Evolutionary conservation across 2,888 invertebrate species (phyloP).

Genomic region (Drosophila monieri): DNA sequence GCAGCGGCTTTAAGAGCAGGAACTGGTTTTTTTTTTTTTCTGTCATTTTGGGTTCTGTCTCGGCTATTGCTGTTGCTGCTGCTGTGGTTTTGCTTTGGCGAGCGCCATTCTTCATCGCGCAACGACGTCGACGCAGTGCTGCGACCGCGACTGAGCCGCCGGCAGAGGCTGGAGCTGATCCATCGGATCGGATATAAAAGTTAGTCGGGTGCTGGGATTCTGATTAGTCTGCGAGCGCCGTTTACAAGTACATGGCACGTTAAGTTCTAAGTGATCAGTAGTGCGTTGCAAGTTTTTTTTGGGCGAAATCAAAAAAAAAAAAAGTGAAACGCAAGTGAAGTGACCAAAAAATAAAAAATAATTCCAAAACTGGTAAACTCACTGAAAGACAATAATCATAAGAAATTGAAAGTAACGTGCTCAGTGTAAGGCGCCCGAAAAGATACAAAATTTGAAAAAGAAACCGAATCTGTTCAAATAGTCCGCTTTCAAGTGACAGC

Average conservation of each 20-base stretch:
- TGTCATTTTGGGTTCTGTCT: conserved; percentile 33
- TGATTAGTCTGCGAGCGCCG: conserved; percentile 82
- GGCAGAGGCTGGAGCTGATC: conserved; percentile 23
- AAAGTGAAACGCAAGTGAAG: conserved; percentile 53
- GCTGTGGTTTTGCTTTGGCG: background rate
- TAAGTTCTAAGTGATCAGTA: conserved; percentile 21
- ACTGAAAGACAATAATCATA: background rate
- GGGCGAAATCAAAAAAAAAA: conserved; percentile 45
- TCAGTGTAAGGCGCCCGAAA: conserved; percentile 37
- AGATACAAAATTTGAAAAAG: conserved; percentile 25
- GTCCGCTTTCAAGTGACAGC: conserved; percentile 7
- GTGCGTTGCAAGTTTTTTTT: conserved; percentile 59
- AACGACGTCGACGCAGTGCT: background rate
- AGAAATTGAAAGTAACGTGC: conserved; percentile 27
- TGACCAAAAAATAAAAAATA: conserved; percentile 42
- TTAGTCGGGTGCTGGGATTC: conserved; percentile 75
- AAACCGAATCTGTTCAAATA: conserved; percentile 15
- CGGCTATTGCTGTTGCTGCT: background rate
- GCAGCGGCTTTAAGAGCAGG: conserved; percentile 73
- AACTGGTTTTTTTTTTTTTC: conserved; percentile 64
- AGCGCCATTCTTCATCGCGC: conserved; percentile 5
- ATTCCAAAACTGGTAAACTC: conserved; percentile 23
- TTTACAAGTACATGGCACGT: conserved; percentile 74
- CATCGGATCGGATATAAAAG: conserved; percentile 75
- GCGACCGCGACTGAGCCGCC: conserved; percentile 30